Evolutionary conservation across 2,888 invertebrate genomes (phyloP).

Genomic region (Yponomeuta evonymella): DNA sequence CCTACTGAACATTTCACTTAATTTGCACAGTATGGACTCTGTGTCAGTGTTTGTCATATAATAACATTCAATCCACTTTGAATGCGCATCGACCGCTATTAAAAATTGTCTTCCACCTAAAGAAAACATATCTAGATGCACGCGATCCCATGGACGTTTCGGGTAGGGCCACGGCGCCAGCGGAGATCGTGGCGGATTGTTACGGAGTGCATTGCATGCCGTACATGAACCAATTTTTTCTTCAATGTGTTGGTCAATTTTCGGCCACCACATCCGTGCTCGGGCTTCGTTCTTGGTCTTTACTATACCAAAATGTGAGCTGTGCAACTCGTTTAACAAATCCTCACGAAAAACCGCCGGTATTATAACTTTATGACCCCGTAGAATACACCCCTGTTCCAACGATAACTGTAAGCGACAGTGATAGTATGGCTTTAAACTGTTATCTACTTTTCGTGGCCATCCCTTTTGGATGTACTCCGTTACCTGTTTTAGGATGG

Average conservation of each 20-base stretch:
- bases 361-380: conserved; percentile 18
- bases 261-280: conserved; percentile 22
- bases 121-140: conserved; percentile 22
- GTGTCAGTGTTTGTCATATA: conserved; percentile 17
- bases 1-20: conserved; percentile 19
- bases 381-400: conserved; percentile 19
- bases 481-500: conserved; percentile 1
- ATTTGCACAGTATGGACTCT: conserved; percentile 16
- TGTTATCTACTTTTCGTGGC: not conserved
- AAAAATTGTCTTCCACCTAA: conserved; percentile 2
- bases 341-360: conserved; percentile 18
- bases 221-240: conserved; percentile 20
- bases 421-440: conserved; percentile 12
- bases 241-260: conserved; percentile 21
- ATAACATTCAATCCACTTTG: conserved; percentile 23
- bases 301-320: conserved; percentile 21
- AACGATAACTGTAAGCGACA: conserved; percentile 4
- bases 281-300: conserved; percentile 23
- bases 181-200: conserved; percentile 19
- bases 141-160: conserved; percentile 15
- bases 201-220: conserved; percentile 17
- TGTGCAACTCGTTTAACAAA: conserved; percentile 21
- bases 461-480: not conserved
- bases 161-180: conserved; percentile 21
- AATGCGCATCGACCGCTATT: conserved; percentile 19